Evolutionary conservation across 2,113 vertebrate genomes (phyloP), one percentile per base, ranked within the genome.

Genomic region (Microtus richardsoni): DNA sequence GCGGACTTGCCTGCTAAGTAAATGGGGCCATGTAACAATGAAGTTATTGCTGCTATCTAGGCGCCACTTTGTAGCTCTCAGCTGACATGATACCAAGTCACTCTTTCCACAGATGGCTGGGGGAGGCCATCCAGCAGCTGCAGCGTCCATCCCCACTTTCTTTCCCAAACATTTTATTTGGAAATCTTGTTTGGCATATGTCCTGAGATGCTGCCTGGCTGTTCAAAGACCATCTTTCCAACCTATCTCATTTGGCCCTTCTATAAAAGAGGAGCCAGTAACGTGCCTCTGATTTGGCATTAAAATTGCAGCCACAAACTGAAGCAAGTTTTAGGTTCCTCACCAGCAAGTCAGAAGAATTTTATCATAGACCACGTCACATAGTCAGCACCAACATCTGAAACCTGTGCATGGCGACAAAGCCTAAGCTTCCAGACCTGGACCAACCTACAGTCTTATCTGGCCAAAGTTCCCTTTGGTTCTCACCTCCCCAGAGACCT

Each of bases 171-270:
- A 97, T 95, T 97, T 97, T 94, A 97, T 91, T 97, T 95, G 74
- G 84, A 97, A 98, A 96, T 97, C 94, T 95, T 96, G 36, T 91
- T 98, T 98, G 97, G 94, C 87, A 97, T 97, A 88, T 92, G 96
- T 96, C 95, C 94, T 88, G 94, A 91, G 82, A 94, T 82, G 62
- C 85, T 89, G 88, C 96, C 94, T 95, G 70, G 77, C 64, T 97
- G 66, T 95, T 97, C 80, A 98, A 97, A 97, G 74, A 83, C 96
- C 60, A 94, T 58, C 96, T 91, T 96, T 94, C 86, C 88, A 94
- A 94, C 49, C 70, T 91, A 95, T 97, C 95, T 97, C 66, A 96
- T 97, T 96, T 95, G 88, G 68, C 73, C 93, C 96, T 94, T 97
- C 87, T 96, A 93, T 91, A 58, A 54, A 49, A 95, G 97, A 95